Conservation (phyloP, 2,888 invertebrate species). For the Orgyia antiqua region DNA sequence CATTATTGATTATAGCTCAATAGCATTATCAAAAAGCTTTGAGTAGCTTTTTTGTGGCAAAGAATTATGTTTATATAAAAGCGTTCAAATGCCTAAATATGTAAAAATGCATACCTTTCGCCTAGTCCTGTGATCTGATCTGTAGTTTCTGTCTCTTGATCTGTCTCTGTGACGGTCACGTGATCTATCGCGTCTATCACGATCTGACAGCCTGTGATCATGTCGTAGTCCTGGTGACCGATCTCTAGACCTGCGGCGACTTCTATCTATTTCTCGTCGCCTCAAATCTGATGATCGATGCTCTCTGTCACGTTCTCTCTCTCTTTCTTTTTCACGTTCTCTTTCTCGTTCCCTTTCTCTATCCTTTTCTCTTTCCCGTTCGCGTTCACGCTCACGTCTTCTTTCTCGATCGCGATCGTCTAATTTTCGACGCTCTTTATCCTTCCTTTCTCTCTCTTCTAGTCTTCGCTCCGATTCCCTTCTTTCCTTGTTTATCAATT, state of each 20-base stretch:
- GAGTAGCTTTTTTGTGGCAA: too few relatives aligned
- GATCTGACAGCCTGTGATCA: conserved; percentile 25
- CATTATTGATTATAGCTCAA: too few relatives aligned
- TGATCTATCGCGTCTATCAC: conserved; percentile 24
- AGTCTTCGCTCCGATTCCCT: conserved; percentile 46
- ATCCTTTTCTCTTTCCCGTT: conserved; percentile 36
- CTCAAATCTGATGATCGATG: conserved; percentile 17
- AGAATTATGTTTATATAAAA: too few relatives aligned
- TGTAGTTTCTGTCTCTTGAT: conserved; percentile 45
- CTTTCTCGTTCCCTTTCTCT: conserved; percentile 36
- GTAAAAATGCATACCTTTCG: conserved; percentile 20
- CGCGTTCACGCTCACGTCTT: conserved; percentile 31
- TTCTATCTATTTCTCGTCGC: conserved; percentile 33
- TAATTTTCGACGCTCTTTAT: conserved; percentile 41
- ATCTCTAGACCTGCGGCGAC: conserved; percentile 32
- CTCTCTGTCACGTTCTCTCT: conserved; percentile 23
- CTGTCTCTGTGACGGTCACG: conserved; percentile 36
- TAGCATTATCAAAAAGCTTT: too few relatives aligned
- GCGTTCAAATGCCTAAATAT: too few relatives aligned
- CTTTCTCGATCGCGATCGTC: conserved; percentile 31
- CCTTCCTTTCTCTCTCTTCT: conserved; percentile 41
- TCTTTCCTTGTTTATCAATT: conserved; percentile 51
- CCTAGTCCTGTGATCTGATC: conserved; percentile 35
- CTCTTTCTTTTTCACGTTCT: conserved; percentile 28
- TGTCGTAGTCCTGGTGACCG: conserved; percentile 22